Conservation (phyloP, 1,140 invertebrate genomes). For the Phortica variegata region DNA sequence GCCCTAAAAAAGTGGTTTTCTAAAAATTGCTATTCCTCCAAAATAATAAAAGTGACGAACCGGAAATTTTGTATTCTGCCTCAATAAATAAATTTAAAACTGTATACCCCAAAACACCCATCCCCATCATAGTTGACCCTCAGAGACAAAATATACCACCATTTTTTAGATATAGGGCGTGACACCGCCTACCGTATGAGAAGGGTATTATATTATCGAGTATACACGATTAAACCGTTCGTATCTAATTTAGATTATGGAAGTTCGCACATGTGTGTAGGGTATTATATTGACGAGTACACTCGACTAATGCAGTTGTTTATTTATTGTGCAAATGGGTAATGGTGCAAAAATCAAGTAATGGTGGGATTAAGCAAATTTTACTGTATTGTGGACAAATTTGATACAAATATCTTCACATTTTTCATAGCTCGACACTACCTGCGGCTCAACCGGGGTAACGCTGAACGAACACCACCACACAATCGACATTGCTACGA, state of each 20-base stretch:
- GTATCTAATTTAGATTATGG: background rate
- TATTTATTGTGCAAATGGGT: background rate
- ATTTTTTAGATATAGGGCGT: too few species aligned
- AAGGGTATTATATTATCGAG: too few species aligned
- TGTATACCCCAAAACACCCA: too few species aligned
- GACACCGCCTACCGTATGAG: too few species aligned
- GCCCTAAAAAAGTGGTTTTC: background rate
- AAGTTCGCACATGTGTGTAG: background rate
- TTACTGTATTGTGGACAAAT: background rate
- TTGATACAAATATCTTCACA: background rate
- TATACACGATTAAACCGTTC: background rate
- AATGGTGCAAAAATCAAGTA: background rate
- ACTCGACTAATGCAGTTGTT: background rate
- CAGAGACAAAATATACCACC: too few species aligned
- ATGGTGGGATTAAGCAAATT: background rate
- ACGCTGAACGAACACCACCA: slow-evolving; percentile 41
- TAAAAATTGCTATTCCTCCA: background rate
- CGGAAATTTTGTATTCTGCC: too few species aligned
- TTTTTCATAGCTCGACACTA: slow-evolving; percentile 34
- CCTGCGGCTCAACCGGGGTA: slow-evolving; percentile 30
- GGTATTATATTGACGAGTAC: too few species aligned
- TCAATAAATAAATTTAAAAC: too few species aligned
- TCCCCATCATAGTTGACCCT: too few species aligned
- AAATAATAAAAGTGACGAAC: background rate
- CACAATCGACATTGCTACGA: slow-evolving; percentile 66